phyloP scores from a whole-genome alignment of 2,113 vertebrate species.

The Laticauda laticaudata region DNA sequence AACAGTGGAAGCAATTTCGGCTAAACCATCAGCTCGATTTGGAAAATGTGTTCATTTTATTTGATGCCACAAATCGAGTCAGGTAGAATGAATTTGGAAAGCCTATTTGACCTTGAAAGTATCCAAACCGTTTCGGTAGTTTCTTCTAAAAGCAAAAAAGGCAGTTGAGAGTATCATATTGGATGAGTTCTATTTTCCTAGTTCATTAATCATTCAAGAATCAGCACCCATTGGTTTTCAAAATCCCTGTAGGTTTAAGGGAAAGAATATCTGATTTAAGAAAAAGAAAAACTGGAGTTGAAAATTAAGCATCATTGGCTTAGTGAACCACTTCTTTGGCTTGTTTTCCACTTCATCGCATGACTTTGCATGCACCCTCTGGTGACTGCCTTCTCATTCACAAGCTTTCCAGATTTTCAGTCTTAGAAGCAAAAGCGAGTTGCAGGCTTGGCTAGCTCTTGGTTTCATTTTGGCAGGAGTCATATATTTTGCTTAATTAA shows the following conservation, averaged over 20 bases:
- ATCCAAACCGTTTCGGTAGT: background rate
- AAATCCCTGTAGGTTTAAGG: background rate
- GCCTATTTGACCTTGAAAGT: background rate
- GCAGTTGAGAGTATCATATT: background rate
- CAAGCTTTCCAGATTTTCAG: background rate
- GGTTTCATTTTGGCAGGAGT: slow-evolving; percentile 48
- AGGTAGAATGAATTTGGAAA: background rate
- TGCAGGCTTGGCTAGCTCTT: slow-evolving; percentile 40
- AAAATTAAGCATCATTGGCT: background rate
- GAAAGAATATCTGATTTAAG: background rate
- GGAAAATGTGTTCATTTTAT: background rate
- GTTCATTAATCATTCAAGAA: background rate
- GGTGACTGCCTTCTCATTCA: background rate
- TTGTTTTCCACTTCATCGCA: background rate
- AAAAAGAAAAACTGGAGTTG: background rate
- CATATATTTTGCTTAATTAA: slow-evolving; percentile 67
- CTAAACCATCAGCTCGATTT: background rate
- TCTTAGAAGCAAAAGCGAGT: background rate
- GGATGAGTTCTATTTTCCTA: background rate
- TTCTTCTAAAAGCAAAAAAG: background rate
- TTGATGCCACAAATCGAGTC: background rate
- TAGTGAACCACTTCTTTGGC: rapidly evolving
- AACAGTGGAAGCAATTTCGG: background rate
- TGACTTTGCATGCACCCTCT: background rate
- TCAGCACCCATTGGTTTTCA: background rate